A percentile compares a stretch with the other conserved stretches of the same genome.
Evolutionary conservation across 1,140 invertebrate species (phyloP).

Genomic region (Zophobas morio): DNA sequence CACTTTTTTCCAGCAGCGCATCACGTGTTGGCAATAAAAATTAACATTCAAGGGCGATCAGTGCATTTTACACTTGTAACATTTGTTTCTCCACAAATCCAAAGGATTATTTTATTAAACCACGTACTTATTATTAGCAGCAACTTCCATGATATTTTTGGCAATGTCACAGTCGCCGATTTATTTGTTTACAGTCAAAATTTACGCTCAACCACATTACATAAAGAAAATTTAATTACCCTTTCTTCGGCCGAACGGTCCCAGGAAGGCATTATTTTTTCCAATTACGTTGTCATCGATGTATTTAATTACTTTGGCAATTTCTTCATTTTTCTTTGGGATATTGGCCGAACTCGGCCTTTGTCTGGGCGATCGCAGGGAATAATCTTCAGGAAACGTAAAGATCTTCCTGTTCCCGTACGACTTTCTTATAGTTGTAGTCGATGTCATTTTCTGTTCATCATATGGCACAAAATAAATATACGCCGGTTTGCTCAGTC

Average conservation of each 20-base stretch:
- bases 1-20: slow-evolving; percentile 11
- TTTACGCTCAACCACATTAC: neutral
- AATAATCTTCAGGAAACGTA: slow-evolving; percentile 69
- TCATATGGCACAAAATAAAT: slow-evolving; percentile 46
- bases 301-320: slow-evolving; percentile 80
- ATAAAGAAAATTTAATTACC: slow-evolving; percentile 70
- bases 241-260: slow-evolving; percentile 86
- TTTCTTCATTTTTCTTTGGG: slow-evolving; percentile 75
- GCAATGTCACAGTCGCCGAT: slow-evolving; percentile 23
- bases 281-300: slow-evolving; percentile 87
- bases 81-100: neutral
- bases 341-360: slow-evolving; percentile 66
- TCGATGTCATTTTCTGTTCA: slow-evolving; percentile 60
- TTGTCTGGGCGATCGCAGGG: slow-evolving; percentile 60
- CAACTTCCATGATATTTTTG: slow-evolving; percentile 1
- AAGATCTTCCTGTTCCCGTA: slow-evolving; percentile 71
- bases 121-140: slow-evolving; percentile 1
- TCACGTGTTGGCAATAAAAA: slow-evolving; percentile 30
- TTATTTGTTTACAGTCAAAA: slow-evolving; percentile 32
- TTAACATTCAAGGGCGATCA: slow-evolving; percentile 14
- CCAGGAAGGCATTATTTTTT: slow-evolving; percentile 82
- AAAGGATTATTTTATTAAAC: neutral
- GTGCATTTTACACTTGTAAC: slow-evolving; percentile 26
- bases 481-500: slow-evolving; percentile 21
- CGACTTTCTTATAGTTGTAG: slow-evolving; percentile 67